Percentiles rank a stretch among this genome's conserved stretches.
These are phyloP conservation scores for Linepithema humile DNA, from an alignment of 1,140 invertebrate species.

Conservation along the genomic window DNA sequence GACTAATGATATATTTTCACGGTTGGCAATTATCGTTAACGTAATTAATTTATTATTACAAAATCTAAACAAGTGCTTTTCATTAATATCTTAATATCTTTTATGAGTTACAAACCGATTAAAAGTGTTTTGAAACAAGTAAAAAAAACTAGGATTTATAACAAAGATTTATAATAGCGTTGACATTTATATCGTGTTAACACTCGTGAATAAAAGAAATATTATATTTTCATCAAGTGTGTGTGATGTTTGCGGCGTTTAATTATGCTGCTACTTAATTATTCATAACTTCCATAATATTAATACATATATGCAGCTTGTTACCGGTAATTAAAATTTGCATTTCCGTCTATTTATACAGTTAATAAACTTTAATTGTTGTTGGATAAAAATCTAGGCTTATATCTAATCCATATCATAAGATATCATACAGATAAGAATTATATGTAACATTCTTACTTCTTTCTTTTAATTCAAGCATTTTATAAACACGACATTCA, in stretches of 20 bases:
- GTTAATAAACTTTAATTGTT: conserved; percentile 14
- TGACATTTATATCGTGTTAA: neutral
- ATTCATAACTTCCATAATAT: conserved; percentile 38
- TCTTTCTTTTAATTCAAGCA: neutral
- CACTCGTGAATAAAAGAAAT: conserved; percentile 25
- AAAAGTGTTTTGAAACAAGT: neutral
- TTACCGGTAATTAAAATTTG: conserved; percentile 29
- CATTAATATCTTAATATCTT: neutral
- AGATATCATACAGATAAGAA: neutral
- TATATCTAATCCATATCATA: neutral
- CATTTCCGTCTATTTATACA: conserved; percentile 38
- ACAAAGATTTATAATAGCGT: conserved; percentile 1
- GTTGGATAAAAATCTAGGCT: conserved; percentile 4
- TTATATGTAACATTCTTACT: neutral
- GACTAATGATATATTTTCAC: conserved; percentile 36
- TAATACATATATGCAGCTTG: conserved; percentile 25
- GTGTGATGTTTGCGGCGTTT: conserved; percentile 30
- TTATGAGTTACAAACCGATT: neutral
- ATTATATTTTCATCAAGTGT: conserved; percentile 3
- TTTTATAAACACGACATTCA: neutral
- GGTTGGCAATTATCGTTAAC: neutral
- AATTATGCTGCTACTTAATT: conserved; percentile 43
- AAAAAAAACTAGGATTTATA: neutral
- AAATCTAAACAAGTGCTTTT: neutral
- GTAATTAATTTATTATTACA: conserved; percentile 59